Evolutionary conservation across 2,888 invertebrate species (phyloP).

Genomic region (Beris morrisii): DNA sequence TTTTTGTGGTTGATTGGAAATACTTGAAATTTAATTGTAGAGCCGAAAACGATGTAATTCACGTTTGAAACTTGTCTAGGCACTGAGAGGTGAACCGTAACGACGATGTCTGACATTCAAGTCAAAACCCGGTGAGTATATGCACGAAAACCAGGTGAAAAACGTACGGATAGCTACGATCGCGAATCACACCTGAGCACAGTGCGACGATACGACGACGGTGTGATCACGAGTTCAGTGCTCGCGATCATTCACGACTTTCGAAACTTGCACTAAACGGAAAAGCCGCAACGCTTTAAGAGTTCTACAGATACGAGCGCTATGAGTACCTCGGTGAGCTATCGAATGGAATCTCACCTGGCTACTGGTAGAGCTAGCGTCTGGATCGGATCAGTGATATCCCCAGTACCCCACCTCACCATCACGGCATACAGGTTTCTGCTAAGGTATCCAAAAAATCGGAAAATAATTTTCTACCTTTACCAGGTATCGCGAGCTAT

Average conservation of each 20-base stretch:
- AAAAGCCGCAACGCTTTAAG: no score
- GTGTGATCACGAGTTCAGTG: constrained; percentile 26
- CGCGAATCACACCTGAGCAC: constrained; percentile 27
- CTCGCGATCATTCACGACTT: constrained; percentile 12
- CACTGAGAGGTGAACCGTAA: constrained; percentile 19
- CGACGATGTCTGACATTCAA: constrained; percentile 29
- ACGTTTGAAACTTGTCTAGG: constrained; percentile 12
- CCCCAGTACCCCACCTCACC: no score
- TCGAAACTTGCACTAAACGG: not conserved
- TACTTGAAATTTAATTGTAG: constrained; percentile 13
- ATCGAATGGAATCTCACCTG: no score
- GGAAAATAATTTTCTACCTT: no score
- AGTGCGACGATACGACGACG: constrained; percentile 7
- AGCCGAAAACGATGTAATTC: not conserved
- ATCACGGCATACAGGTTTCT: no score
- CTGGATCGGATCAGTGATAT: no score
- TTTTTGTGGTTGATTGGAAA: not conserved
- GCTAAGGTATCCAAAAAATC: no score
- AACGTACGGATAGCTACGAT: constrained; percentile 20
- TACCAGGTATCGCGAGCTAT: no score
- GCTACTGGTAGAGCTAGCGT: no score
- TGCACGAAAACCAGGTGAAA: constrained; percentile 26
- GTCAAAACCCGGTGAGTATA: constrained; percentile 19
- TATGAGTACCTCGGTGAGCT: no score
- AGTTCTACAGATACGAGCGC: no score